phyloP scores from a whole-genome alignment of 1,140 invertebrate species.

The Hestina assimilis region DNA sequence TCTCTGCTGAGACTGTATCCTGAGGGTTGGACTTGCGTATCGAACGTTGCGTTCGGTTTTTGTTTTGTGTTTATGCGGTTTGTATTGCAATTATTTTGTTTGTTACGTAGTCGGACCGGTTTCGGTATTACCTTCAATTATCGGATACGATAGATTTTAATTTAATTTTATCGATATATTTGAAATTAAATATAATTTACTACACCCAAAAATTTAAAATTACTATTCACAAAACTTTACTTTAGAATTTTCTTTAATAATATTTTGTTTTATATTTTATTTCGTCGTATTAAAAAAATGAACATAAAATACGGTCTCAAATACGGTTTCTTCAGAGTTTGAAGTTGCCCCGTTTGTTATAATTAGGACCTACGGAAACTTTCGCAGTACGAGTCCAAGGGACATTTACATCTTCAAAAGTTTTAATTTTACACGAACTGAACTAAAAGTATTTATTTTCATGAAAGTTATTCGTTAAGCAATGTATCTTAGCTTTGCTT shows the following conservation, averaged over 20 bases:
- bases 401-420: background rate
- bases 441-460: no score
- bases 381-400: background rate
- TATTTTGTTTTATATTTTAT: background rate
- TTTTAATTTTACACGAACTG: constrained; percentile 1
- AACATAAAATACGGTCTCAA: background rate
- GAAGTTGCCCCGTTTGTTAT: background rate
- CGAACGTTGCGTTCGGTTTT: constrained; percentile 14
- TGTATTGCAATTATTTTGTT: constrained; percentile 30
- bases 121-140: background rate
- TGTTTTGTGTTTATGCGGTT: constrained; percentile 26
- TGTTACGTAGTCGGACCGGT: constrained; percentile 27
- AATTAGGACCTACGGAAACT: background rate
- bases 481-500: no score
- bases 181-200: background rate
- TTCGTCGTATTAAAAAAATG: no score
- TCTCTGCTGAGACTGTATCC: constrained; percentile 36
- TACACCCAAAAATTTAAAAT: no score
- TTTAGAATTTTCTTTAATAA: no score
- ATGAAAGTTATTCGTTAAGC: no score
- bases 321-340: background rate
- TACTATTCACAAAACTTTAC: no score
- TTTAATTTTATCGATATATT: background rate
- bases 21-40: constrained; percentile 24
- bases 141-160: background rate